These are phyloP conservation scores for Archips xylosteana DNA, from an alignment of 2,888 invertebrate genomes.

Conservation along the genomic window DNA sequence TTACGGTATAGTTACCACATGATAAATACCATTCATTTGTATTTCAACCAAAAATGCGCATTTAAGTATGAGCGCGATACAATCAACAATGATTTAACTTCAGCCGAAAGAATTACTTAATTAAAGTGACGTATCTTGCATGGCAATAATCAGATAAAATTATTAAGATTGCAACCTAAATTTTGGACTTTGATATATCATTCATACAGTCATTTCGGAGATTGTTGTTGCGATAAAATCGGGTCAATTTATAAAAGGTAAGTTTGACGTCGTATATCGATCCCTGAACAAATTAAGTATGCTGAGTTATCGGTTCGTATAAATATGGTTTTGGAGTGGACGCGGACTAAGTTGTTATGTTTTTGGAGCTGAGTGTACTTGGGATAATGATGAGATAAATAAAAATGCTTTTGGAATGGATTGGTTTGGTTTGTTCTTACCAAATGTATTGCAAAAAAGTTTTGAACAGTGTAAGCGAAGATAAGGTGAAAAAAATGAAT, in stretches of 20 bases:
- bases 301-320: constrained; percentile 48
- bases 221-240: constrained; percentile 61
- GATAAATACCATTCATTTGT: constrained; percentile 63
- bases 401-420: constrained; percentile 3
- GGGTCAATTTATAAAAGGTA: constrained; percentile 66
- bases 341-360: constrained; percentile 39
- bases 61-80: constrained; percentile 48
- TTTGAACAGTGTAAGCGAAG: too few relatives aligned
- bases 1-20: constrained; percentile 58
- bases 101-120: constrained; percentile 60
- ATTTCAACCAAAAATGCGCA: constrained; percentile 52
- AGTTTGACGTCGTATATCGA: constrained; percentile 64
- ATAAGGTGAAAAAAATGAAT: too few relatives aligned
- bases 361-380: constrained; percentile 28
- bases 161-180: constrained; percentile 75
- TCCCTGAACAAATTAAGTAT: constrained; percentile 66
- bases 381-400: constrained; percentile 34
- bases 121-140: constrained; percentile 60
- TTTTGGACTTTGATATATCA: constrained; percentile 79
- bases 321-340: constrained; percentile 46
- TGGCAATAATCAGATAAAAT: constrained; percentile 69
- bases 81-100: constrained; percentile 54
- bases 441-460: not conserved
- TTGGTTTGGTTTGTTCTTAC: not conserved
- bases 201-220: constrained; percentile 55